Base-by-base conservation (phyloP, 1,140 invertebrate species). In the Bombus waltoni region DNA sequence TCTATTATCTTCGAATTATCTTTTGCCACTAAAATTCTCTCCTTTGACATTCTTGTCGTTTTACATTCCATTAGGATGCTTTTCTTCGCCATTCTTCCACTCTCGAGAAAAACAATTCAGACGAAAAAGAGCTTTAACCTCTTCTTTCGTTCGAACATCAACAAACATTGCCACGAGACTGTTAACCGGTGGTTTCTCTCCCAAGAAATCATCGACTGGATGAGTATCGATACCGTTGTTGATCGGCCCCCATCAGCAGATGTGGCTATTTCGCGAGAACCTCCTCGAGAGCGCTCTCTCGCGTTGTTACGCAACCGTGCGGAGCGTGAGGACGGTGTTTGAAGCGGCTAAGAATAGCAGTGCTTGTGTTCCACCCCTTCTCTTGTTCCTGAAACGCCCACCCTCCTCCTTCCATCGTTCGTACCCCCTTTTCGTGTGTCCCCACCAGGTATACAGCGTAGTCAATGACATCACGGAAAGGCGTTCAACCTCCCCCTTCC, bases 311-410 rank as follows among this genome's bases (percentile, higher is more conserved):
- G 92, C 89, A 92, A 92, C 89, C 81, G 85, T 85, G 78, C 85
- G 86, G 70, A 91, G 74, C 86, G 87, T 59, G 88, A 90, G 88
- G 81, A 88, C 80, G 65, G 73, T 88, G 90, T 88, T 89, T 89
- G 86, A 93, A 84, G 84, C 85, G 74, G 83, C 88, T 82, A 92
- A 91, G 85, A 93, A 93, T 93, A 93, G 88, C 87, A 28, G 57
- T 75, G 76, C 77, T 82, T 87, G 68, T 89, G 66, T 89, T 90
- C 79, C 89, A 86, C 71, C 71, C 88, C 86, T 87, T 74, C 88
- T 79, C 86, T 76, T 66, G 66, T 89, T 87, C 72, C 62, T 82
- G 78, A 88, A 78, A 86, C 84, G 79, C 72, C 83, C 81, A 77
- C 79, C 71, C 42, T 78, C 42, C 68, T 40, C 42, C 44, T 15